A percentile compares a stretch with the other conserved stretches of the same genome.
Evolutionary conservation across 2,888 invertebrate genomes (phyloP).

Genomic region (Clostera curtula): DNA sequence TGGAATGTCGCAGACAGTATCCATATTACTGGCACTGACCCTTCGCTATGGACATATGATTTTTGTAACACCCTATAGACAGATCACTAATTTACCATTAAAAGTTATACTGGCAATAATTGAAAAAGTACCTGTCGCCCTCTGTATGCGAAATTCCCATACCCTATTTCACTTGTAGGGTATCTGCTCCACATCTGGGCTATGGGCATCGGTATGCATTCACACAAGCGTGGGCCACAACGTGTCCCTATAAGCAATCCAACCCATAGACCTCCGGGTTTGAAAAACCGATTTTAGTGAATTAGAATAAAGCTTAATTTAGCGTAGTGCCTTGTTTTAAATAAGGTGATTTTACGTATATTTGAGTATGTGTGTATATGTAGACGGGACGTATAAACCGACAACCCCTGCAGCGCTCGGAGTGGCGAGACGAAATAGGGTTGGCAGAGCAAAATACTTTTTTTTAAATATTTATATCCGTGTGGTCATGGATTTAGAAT

Average conservation of each 20-base stretch:
- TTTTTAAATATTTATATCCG: conserved; percentile 3
- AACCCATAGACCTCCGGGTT: not conserved
- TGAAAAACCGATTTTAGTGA: too few species aligned
- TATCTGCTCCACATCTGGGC: conserved; percentile 26
- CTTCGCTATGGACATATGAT: too few species aligned
- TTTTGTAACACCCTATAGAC: too few species aligned
- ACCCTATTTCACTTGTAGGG: conserved; percentile 25
- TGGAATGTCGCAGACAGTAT: too few species aligned
- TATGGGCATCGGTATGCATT: conserved; percentile 31
- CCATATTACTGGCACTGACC: too few species aligned
- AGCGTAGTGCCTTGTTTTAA: too few species aligned
- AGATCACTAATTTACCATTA: too few species aligned
- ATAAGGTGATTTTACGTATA: too few species aligned
- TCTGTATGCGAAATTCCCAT: conserved; percentile 15
- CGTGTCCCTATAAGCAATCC: not conserved
- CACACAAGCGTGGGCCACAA: conserved; percentile 11
- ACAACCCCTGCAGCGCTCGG: conserved; percentile 46
- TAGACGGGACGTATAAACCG: conserved; percentile 35
- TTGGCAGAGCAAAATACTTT: conserved; percentile 11
- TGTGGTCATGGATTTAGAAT: too few species aligned
- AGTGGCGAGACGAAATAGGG: conserved; percentile 32
- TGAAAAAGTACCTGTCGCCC: conserved; percentile 1
- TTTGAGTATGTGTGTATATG: conserved; percentile 17
- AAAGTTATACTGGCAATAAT: too few species aligned
- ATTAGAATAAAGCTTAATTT: too few species aligned